Evolutionary conservation across 1,140 invertebrate species (phyloP), one percentile per base, ranked within the genome.

Genomic region (Drosophila seguyi): DNA sequence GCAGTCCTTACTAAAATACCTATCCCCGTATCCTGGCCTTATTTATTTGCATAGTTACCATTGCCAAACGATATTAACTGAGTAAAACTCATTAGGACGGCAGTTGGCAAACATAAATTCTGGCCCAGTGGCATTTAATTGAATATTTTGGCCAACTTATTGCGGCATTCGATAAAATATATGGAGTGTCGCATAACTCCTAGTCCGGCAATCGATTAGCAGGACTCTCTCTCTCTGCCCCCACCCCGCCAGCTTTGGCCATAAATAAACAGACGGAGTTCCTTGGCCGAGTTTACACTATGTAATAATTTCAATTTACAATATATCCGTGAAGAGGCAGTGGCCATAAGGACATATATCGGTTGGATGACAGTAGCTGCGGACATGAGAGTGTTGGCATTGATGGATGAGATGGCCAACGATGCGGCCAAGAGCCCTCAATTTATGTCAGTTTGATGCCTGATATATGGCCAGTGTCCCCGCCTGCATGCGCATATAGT

Each of bases 271-370:
- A 71, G 22, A 29, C 13, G 22, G 42, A 34, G 27, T 31, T 39
- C 3, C 47, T 47, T 39, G 53, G 31, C 52, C 42, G 50, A 59
- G 52, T 82, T 76, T 88, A 69, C 83, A 82, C 71, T 79, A 52
- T 79, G 79, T 82, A 76, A 86, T 90, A 88, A 88, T 88, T 90
- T 88, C 85, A 84, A 78, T 88, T 88, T 83, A 73, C 83, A 63
- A 59, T 48, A 68, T 81, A 59, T 77, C 38, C 56, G 27, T 25
- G 27, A 13, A 16, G n/a, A 6, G 36, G 60, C 59, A 20, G 0
- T 18, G 31, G n/a, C 8, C 25, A 22, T 48, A 27, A 27, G 47
- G 47, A 48, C 14, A n/a, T n/a, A 22, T 42, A 60, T 61, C 58
- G 41, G 22, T 6, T 73, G 53, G 52, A 74, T 87, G 79, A 87